Conservation (phyloP, 2,888 invertebrate species). For the Cosmorhoe ocellata region DNA sequence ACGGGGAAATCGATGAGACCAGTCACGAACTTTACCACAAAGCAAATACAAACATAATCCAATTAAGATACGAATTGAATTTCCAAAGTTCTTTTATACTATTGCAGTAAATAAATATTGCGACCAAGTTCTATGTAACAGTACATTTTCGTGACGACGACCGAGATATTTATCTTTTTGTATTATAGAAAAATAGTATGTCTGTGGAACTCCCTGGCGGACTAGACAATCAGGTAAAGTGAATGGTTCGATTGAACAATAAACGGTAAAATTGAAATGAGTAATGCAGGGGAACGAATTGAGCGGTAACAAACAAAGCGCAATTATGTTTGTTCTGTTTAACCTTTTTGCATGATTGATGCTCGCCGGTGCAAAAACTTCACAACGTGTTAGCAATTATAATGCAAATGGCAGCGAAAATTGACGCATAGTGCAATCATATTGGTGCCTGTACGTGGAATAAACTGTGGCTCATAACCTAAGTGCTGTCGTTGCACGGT, state of each 20-base stretch:
- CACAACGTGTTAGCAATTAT: conserved; percentile 16
- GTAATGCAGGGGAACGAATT: conserved; percentile 46
- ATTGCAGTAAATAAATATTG: conserved; percentile 52
- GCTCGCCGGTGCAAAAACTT: conserved; percentile 18
- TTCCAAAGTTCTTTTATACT: conserved; percentile 45
- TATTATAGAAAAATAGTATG: conserved; percentile 58
- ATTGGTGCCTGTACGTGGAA: background rate
- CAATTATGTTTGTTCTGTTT: conserved; percentile 24
- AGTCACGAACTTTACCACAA: conserved; percentile 49
- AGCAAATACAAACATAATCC: conserved; percentile 50
- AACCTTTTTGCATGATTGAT: conserved; percentile 23
- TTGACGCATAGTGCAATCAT: conserved; percentile 17
- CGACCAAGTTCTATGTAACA: conserved; percentile 59
- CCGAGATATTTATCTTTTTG: conserved; percentile 58
- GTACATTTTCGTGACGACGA: conserved; percentile 64
- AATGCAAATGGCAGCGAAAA: conserved; percentile 19
- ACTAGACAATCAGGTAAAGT: conserved; percentile 53
- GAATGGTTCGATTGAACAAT: conserved; percentile 56
- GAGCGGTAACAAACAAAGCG: conserved; percentile 39
- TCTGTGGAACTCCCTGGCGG: conserved; percentile 45
- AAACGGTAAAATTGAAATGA: conserved; percentile 59
- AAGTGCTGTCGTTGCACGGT: background rate
- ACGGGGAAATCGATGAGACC: conserved; percentile 42
- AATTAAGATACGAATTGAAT: conserved; percentile 54
- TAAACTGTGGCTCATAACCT: no score